Evolutionary conservation across 1,140 invertebrate genomes (phyloP).

Genomic region (Vollenhovia emeryi): DNA sequence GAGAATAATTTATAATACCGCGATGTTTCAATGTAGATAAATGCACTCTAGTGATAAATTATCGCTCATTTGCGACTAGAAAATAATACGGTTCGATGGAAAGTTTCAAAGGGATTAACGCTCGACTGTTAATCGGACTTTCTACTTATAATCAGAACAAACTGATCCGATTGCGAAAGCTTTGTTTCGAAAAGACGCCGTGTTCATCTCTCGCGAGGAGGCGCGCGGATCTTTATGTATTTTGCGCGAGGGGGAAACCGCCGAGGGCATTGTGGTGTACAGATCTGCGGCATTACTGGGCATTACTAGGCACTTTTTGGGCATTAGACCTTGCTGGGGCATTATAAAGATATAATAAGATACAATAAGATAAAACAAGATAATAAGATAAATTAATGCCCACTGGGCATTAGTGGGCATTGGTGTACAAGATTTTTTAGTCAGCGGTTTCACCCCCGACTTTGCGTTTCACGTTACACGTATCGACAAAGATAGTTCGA

Average conservation of each 20-base stretch:
- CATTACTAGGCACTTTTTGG: too few relatives aligned
- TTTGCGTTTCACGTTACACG: not conserved
- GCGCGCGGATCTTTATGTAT: not conserved
- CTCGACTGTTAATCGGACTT: not conserved
- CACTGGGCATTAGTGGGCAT: too few relatives aligned
- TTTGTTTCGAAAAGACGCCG: not conserved
- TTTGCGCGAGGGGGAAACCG: too few relatives aligned
- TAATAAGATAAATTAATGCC: too few relatives aligned
- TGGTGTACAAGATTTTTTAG: too few relatives aligned
- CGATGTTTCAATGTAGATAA: constrained; percentile 51
- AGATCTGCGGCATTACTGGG: too few relatives aligned
- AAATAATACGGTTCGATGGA: not conserved
- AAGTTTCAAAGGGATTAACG: constrained; percentile 11
- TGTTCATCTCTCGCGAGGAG: not conserved
- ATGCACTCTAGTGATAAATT: constrained; percentile 45
- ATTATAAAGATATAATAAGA: too few relatives aligned
- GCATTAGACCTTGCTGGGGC: too few relatives aligned
- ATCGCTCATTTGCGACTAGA: constrained; percentile 2
- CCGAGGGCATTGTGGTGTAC: too few relatives aligned
- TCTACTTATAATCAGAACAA: not conserved
- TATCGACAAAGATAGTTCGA: not conserved
- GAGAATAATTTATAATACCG: constrained; percentile 30
- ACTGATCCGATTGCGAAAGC: not conserved
- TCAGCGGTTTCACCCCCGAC: too few relatives aligned
- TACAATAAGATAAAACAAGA: too few relatives aligned